Evolutionary conservation across 2,113 vertebrate species (phyloP).

Genomic region (Camelus bactrianus): DNA sequence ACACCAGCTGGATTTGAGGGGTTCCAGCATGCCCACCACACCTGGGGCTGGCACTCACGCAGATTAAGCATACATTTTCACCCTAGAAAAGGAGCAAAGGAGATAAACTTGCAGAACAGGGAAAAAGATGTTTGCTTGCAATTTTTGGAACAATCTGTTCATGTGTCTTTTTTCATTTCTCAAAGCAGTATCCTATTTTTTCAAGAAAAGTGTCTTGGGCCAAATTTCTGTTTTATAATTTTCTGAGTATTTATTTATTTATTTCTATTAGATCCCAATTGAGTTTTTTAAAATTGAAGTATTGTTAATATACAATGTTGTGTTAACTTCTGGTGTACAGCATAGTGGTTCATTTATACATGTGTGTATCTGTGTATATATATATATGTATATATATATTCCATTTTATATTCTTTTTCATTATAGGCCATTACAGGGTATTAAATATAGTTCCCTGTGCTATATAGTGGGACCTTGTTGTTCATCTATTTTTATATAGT

Average conservation of each 20-base stretch:
- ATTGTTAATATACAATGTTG: too few relatives aligned
- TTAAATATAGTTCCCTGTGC: too few relatives aligned
- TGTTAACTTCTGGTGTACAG: too few relatives aligned
- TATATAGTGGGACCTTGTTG: too few relatives aligned
- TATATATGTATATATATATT: too few relatives aligned
- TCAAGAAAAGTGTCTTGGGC: background rate
- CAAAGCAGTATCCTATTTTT: constrained; percentile 24
- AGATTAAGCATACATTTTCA: background rate
- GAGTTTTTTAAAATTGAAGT: too few relatives aligned
- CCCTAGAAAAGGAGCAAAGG: background rate
- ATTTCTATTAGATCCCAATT: too few relatives aligned
- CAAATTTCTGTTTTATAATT: constrained; percentile 11
- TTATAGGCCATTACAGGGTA: too few relatives aligned
- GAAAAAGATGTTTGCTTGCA: background rate
- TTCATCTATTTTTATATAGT: too few relatives aligned
- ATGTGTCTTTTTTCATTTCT: background rate
- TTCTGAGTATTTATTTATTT: background rate
- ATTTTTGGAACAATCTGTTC: background rate
- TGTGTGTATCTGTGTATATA: too few relatives aligned
- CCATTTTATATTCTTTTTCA: too few relatives aligned
- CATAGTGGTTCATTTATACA: too few relatives aligned
- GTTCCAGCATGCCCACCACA: background rate
- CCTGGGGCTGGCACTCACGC: background rate
- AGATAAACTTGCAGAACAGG: background rate
- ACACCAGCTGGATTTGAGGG: background rate